Conservation (phyloP, 2,888 invertebrate species). For the Cepaea hortensis region DNA sequence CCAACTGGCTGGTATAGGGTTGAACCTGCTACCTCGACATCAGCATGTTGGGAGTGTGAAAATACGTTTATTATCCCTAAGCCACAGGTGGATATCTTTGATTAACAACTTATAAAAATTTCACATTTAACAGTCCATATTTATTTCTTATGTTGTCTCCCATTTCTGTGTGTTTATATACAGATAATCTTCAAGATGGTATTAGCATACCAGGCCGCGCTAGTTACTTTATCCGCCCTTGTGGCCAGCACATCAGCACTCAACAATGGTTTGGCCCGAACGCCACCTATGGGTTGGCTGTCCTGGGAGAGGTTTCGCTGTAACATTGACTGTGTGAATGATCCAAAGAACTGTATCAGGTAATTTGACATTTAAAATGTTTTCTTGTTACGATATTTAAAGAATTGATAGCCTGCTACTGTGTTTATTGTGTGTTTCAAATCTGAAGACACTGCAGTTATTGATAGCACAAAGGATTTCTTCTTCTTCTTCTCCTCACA, state of each 20-base stretch:
- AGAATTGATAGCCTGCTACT: neutral
- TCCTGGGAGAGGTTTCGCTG: conserved; percentile 74
- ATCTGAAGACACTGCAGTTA: too few species aligned
- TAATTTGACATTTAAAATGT: conserved; percentile 44
- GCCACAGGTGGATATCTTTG: too few species aligned
- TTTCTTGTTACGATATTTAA: neutral
- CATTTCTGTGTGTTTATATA: neutral
- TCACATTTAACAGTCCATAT: too few species aligned
- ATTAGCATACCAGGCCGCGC: neutral
- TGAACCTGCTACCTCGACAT: too few species aligned
- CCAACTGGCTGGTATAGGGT: too few species aligned
- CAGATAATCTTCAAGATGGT: neutral
- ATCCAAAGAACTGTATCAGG: conserved; percentile 73
- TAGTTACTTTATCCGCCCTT: neutral
- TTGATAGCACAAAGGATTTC: too few species aligned
- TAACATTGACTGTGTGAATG: conserved; percentile 67
- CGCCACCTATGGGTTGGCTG: conserved; percentile 76
- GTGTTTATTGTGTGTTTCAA: neutral
- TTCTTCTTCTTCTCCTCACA: too few species aligned
- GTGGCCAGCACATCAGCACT: conserved; percentile 49
- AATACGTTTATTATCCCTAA: too few species aligned
- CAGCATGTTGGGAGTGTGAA: too few species aligned
- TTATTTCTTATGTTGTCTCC: too few species aligned
- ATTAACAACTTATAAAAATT: too few species aligned
- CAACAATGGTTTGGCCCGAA: conserved; percentile 73